Evolutionary conservation across 2,888 invertebrate genomes (phyloP), one percentile per base, ranked within the genome.

Genomic region (Rhagium mordax): DNA sequence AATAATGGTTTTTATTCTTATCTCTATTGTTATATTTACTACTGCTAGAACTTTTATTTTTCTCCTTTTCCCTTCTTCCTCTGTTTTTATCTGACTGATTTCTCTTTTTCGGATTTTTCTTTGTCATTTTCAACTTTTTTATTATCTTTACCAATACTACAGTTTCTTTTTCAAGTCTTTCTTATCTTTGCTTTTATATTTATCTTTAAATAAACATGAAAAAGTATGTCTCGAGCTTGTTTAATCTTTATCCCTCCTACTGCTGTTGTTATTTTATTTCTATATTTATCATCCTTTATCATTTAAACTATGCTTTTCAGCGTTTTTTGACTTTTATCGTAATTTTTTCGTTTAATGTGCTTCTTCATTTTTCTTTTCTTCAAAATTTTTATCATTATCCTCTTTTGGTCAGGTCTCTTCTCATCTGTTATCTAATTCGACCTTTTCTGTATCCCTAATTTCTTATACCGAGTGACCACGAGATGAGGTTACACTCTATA

Each of bases 241-340:
- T 64, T 67, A 74, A 41, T 72, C 67, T 24, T 48, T 67, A 47
- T 67, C 67, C 18, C 49, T 59, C 24, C 79, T 78, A 72, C 89
- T 89, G 16, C 79, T 82, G 74, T 64, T 62, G 20, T n/a, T n/a
- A n/a, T 69, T 71, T 69, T 72, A 16, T 75, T 74, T 15, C 48
- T 73, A 48, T 77, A 29, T 68, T 71, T 77, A 57, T 87, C 88
- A n/a, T 82, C 49, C 60, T 72, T 87, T 88, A 16, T 82, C 85
- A 81, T 90, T 90, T 88, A 81, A 79, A 62, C 73, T 81, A 66
- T 81, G 76, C 33, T 78, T 83, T 29, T 89, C 89, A 0, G 89
- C 89, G 81, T 89, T 90, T 62, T 89, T 82, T 7, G 76, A 77
- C 72, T 78, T 81, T 74, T 82, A 16, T 80, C 78, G 3, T 73